Percentiles rank a stretch among this genome's conserved stretches.
Conservation (phyloP, 2,113 vertebrate genomes). For the Aythya baeri region DNA sequence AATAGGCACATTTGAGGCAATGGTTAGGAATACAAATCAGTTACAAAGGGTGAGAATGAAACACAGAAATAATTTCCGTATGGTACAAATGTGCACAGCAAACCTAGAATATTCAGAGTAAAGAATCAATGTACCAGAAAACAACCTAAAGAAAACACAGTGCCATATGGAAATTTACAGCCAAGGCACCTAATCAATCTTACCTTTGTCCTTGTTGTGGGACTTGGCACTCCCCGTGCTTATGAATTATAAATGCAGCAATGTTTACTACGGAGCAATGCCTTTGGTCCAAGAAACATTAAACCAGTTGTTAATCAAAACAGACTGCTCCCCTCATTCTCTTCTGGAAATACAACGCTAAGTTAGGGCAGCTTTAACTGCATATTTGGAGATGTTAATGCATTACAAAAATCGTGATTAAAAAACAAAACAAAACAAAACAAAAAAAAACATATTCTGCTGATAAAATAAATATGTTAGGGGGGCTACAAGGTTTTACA, state of each 20-base stretch:
- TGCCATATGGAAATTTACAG: conserved; percentile 12
- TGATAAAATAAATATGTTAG: not conserved
- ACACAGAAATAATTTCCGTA: not conserved
- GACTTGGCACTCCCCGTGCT: conserved; percentile 22
- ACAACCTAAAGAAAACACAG: not conserved
- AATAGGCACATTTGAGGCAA: not conserved
- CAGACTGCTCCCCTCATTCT: not conserved
- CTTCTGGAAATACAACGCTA: not conserved
- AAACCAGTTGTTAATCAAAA: conserved; percentile 12
- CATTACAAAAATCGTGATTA: not conserved
- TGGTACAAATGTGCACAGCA: not conserved
- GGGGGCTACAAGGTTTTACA: not conserved
- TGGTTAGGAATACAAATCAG: not conserved
- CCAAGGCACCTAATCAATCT: not conserved
- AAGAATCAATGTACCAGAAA: not conserved
- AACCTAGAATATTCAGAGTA: not conserved
- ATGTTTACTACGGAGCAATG: not conserved
- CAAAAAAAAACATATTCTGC: not conserved
- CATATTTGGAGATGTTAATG: not conserved
- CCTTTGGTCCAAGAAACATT: not conserved
- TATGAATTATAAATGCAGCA: conserved; percentile 50
- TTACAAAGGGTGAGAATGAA: not conserved
- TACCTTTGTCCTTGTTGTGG: not conserved
- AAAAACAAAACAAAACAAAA: not conserved
- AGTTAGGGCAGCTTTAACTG: not conserved